phyloP scores from a whole-genome alignment of 37 sponge, comb jelly and placozoan genomes.

The Hexactinellida sp. region DNA sequence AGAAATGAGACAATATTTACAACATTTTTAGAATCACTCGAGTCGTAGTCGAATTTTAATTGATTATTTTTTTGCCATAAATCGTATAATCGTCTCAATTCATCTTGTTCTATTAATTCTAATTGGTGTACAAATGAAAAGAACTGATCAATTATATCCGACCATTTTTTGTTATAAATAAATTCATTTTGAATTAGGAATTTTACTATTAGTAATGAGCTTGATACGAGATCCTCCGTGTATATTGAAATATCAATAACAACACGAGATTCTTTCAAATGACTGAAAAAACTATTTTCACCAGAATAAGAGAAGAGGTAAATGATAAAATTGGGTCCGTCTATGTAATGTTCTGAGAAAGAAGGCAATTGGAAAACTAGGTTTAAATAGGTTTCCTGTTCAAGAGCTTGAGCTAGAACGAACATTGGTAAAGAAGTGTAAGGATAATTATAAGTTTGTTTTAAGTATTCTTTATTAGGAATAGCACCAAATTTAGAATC shows the following conservation, averaged over 20 bases:
- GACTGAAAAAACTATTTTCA: not conserved
- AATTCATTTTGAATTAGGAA: not conserved
- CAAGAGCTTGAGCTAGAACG: not conserved
- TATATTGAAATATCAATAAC: not conserved
- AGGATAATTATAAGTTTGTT: not conserved
- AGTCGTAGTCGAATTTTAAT: not conserved
- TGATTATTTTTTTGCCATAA: not conserved
- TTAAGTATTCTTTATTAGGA: constrained; percentile 26
- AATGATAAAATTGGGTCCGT: not conserved
- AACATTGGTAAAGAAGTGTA: not conserved
- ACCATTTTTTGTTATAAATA: not conserved
- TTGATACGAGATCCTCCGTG: not conserved
- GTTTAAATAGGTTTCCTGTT: not conserved
- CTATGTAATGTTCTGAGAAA: not conserved
- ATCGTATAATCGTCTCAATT: not conserved
- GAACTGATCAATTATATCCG: not conserved
- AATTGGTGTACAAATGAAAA: not conserved
- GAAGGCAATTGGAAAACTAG: not conserved
- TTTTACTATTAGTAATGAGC: not conserved
- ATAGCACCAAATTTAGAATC: constrained; percentile 40
- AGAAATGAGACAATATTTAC: not conserved
- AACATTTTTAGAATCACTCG: not conserved
- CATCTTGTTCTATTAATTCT: not conserved
- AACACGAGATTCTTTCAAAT: not conserved
- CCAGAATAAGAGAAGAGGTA: not conserved